Conservation (phyloP, 2,113 vertebrate genomes). For the Aphyosemion australe region DNA sequence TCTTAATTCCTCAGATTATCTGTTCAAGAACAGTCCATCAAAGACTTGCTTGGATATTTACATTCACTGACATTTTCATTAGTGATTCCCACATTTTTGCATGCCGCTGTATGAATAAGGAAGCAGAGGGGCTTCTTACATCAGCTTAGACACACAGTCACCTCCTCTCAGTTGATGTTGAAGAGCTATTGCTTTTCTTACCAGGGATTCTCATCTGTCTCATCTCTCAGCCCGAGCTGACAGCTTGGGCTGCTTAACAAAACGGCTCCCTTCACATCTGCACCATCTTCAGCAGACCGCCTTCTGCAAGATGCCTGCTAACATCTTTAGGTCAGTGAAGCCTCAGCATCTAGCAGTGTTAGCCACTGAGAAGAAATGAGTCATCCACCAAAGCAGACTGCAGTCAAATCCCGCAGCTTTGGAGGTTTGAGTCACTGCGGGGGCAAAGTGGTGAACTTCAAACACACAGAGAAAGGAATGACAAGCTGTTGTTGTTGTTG, state of each 20-base stretch:
- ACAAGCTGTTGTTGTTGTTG: not conserved
- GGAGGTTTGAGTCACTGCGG: slow-evolving; percentile 31
- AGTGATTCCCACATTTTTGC: not conserved
- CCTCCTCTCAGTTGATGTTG: slow-evolving; percentile 27
- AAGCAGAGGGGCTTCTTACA: slow-evolving; percentile 10
- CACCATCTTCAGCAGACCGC: slow-evolving; percentile 26
- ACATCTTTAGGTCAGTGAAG: slow-evolving; percentile 55
- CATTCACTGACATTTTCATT: not conserved
- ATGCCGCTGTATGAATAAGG: not conserved
- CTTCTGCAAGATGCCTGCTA: slow-evolving; percentile 41
- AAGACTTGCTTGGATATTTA: not conserved
- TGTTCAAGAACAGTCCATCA: too few relatives aligned
- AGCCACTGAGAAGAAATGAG: slow-evolving; percentile 32
- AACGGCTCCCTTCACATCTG: slow-evolving; percentile 11
- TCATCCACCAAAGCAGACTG: slow-evolving; percentile 35
- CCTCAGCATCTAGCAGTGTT: slow-evolving; percentile 37
- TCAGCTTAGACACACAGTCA: slow-evolving; percentile 22
- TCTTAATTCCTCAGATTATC: too few relatives aligned
- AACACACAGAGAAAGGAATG: slow-evolving; percentile 29
- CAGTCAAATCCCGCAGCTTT: slow-evolving; percentile 30
- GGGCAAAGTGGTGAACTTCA: slow-evolving; percentile 44
- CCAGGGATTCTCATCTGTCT: slow-evolving; percentile 30
- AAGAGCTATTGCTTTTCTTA: slow-evolving; percentile 39
- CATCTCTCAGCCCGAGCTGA: slow-evolving; percentile 33
- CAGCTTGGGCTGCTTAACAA: slow-evolving; percentile 39